Percentiles rank a stretch among this genome's conserved stretches.
Evolutionary conservation across 2,113 vertebrate species (phyloP).

Genomic region (Neogale vison): DNA sequence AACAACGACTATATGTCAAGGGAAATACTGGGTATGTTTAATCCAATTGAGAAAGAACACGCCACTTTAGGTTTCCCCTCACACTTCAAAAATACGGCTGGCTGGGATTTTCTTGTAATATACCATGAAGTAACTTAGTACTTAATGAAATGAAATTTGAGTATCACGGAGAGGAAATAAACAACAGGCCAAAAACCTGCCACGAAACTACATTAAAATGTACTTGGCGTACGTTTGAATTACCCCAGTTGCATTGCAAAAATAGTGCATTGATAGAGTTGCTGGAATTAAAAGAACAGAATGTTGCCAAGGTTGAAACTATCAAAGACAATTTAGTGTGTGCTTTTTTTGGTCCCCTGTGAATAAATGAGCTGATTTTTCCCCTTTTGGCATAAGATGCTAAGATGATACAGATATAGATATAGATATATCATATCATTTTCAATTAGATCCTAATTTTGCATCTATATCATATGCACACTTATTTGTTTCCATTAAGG

Average conservation of each 20-base stretch:
- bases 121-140: conserved; percentile 4
- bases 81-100: neutral
- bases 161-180: conserved; percentile 34
- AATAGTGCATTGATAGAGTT: conserved; percentile 53
- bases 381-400: neutral
- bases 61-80: neutral
- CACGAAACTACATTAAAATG: conserved; percentile 68
- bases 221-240: conserved; percentile 53
- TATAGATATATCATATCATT: neutral
- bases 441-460: conserved; percentile 13
- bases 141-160: conserved; percentile 69
- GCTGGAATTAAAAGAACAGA: conserved; percentile 61
- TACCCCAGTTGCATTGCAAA: conserved; percentile 40
- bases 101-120: conserved; percentile 27
- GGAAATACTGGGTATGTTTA: neutral
- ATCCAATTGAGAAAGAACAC: neutral
- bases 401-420: neutral
- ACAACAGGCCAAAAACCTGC: conserved; percentile 59
- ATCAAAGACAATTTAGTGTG: conserved; percentile 12
- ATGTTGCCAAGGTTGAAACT: conserved; percentile 64
- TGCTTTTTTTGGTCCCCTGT: neutral
- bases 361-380: conserved; percentile 37
- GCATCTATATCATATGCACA: neutral
- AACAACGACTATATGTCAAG: neutral
- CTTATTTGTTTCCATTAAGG: conserved; percentile 21